Base-by-base conservation (phyloP, 2,113 vertebrate genomes). In the Empidonax alnorum region DNA sequence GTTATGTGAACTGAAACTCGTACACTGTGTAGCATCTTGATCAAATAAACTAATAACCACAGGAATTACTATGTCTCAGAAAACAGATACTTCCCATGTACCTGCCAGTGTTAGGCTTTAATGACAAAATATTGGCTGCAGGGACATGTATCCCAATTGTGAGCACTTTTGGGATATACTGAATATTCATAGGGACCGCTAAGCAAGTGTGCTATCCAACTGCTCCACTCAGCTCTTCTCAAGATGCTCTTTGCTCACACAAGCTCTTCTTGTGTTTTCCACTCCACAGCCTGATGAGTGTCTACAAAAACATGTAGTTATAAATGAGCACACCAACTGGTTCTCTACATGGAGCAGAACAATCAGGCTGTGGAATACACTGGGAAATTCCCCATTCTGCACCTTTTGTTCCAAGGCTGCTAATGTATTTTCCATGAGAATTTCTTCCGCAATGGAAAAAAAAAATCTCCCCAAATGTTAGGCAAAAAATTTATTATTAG, bases 391-490 rank as follows among this genome's bases (percentile, higher is more conserved):
- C 82, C 66, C 2, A 0, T 66, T 68, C 87, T 62, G 62, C 2
- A 21, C 75, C 92, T 94, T 96, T 95, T 95, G 41, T 96, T 97
- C 71, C 75, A 85, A 91, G 59, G 28, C 41, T 79, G 67, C 15
- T 96, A 92, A 93, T 82, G 67, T 55, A 74, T 87, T 95, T 93
- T 95, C 78, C 89, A 74, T 90, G 81, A 95, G 87, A 97, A 79
- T 91, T 82, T 91, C 66, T 96, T 93, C 50, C 80, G 58, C 69
- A 87, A 74, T 79, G 41, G 46, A 89, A 94, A 94, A 91, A 92
- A 91, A 93, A 89, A 73, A 80, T 79, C 41, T 78, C 47, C 39
- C 47, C 73, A 74, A 96, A 91, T 76, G 58, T 66, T 76, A 93
- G 71, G 37, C 28, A 95, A 96, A 83, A 24, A 82, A 68, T 82